phyloP scores from a whole-genome alignment of 2,888 invertebrate genomes.

The Plagodis pulveraria region DNA sequence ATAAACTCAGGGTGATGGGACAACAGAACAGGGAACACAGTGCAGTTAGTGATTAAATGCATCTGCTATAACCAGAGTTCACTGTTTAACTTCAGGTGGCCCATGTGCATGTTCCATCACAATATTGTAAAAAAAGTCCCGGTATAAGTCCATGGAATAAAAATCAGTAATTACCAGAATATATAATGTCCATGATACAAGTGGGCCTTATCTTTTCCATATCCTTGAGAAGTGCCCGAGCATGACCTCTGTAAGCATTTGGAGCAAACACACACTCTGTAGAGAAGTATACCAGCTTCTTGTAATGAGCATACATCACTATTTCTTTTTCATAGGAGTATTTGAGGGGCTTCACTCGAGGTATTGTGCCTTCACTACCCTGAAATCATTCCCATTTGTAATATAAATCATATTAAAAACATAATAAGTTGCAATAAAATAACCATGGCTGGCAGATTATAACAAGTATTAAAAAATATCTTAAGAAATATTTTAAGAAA shows the following conservation, averaged over 20 bases:
- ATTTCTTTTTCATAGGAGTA: constrained; percentile 99
- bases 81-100: too few relatives aligned
- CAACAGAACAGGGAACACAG: too few relatives aligned
- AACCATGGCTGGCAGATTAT: too few relatives aligned
- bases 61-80: too few relatives aligned
- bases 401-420: too few relatives aligned
- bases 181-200: constrained; percentile 96
- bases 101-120: too few relatives aligned
- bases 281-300: constrained; percentile 98
- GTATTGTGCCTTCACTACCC: constrained; percentile 92
- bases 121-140: too few relatives aligned
- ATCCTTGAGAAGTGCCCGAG: constrained; percentile 95
- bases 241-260: constrained; percentile 98
- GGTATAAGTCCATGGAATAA: not conserved
- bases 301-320: constrained; percentile 99
- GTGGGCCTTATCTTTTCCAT: constrained; percentile 96
- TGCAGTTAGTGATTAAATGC: too few relatives aligned
- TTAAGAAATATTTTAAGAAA: too few relatives aligned
- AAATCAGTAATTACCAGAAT: constrained; percentile 87
- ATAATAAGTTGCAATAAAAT: too few relatives aligned
- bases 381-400: constrained; percentile 53
- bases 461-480: too few relatives aligned
- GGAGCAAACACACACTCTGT: constrained; percentile 99
- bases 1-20: too few relatives aligned
- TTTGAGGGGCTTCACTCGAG: constrained; percentile 97